A percentile compares a stretch with the other conserved stretches of the same genome.
These are phyloP conservation scores for Linyphia triangularis DNA, from an alignment of 2,888 invertebrate genomes.

Conservation along the genomic window DNA sequence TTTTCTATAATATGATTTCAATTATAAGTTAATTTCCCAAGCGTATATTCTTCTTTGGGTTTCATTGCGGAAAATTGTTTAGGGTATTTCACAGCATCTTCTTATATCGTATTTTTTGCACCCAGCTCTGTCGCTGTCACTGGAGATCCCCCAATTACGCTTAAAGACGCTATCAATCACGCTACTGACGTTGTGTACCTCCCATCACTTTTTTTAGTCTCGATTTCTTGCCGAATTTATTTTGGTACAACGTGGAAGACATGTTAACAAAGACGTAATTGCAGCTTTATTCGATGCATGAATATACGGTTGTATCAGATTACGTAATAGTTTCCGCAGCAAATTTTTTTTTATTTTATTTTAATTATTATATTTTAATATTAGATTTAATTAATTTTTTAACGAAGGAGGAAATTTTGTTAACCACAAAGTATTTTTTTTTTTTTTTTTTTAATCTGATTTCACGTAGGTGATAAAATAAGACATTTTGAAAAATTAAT, in stretches of 20 bases:
- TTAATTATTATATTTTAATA: no score
- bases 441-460: no score
- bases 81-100: neutral
- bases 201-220: neutral
- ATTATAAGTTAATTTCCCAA: constrained; percentile 48
- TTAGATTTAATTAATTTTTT: no score
- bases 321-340: no score
- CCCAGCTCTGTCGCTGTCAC: constrained; percentile 35
- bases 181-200: neutral
- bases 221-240: neutral
- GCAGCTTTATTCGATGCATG: neutral
- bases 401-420: no score
- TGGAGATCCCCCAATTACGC: constrained; percentile 50
- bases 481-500: no score
- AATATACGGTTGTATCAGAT: no score
- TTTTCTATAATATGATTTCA: neutral
- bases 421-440: no score
- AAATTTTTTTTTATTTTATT: no score
- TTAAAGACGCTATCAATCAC: constrained; percentile 52
- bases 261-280: neutral
- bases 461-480: no score
- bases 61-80: constrained; percentile 16
- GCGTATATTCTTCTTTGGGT: constrained; percentile 12
- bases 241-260: neutral
- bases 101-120: constrained; percentile 13